Base-by-base conservation (phyloP, 2,113 vertebrate species). In the Chascanopsetta lugubris region DNA sequence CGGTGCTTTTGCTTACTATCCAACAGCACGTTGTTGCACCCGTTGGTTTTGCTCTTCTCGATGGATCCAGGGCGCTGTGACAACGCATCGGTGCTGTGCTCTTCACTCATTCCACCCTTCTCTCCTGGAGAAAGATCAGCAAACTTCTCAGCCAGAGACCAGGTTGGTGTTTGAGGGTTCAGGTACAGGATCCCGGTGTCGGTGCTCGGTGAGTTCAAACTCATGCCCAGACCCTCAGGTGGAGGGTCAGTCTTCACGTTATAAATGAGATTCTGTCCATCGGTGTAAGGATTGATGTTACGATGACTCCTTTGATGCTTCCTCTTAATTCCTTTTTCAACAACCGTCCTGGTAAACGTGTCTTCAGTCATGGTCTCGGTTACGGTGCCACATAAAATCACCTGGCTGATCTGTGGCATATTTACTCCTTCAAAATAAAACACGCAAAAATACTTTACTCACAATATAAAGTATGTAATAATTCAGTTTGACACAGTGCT, bases 101-200 rank as follows among this genome's bases (percentile, higher is more conserved):
- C 64, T 51, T 42, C 26, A 9, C 29, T 10, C 2, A 49, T 26
- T 60, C 26, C 59, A 5, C 17, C 36, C n/a, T 76, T 67, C 10
- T 79, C 60, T 24, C 11, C 48, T 1, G 64, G 63, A 42, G 61
- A 71, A 25, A 83, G 75, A 15, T 73, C 79, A 1, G 78, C 61
- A 64, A 80, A 86, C 71, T 54, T 87, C 15, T 89, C 70, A 3
- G 74, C 68, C 0, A 87, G 79, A 42, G 42, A 75, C 71, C 70
- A 78, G 2, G 67, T 80, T 32, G 81, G 81, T 30, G 85, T 85
- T 63, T 75, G 78, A 40, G 84, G 83, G 42, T 90, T 83, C 15
- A 87, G 63, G 74, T 81, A 89, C 42, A 87, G 62, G 30, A 82
- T 48, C 55, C 42, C 82, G 42, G 30, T 24, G 8, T 84, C 75